Conservation (phyloP, 2,797 vertebrate genomes). For the Channa striata region DNA sequence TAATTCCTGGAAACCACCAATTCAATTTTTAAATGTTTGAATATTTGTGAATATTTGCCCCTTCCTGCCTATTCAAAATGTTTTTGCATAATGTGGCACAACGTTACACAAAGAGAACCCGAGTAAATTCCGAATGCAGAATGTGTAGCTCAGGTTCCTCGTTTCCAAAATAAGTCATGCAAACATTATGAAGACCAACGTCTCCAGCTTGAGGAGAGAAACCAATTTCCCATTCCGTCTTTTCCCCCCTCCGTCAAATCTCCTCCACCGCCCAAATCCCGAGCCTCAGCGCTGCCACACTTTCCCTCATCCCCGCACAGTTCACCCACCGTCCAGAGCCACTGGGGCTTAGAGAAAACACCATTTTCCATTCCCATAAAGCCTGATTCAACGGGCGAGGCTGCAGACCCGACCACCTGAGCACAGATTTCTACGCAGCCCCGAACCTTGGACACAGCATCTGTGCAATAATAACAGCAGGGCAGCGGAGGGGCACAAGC, state of each 20-base stretch:
- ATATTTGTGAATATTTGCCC: too few relatives aligned
- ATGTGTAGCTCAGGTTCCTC: neutral
- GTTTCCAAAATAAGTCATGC: conserved; percentile 20
- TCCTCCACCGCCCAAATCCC: neutral
- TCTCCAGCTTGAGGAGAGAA: conserved; percentile 13
- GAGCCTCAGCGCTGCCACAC: conserved; percentile 2
- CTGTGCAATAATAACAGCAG: conserved; percentile 33
- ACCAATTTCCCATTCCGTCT: conserved; percentile 1
- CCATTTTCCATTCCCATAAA: conserved; percentile 39
- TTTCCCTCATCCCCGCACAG: conserved; percentile 9
- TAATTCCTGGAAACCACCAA: too few relatives aligned
- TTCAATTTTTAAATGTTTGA: too few relatives aligned
- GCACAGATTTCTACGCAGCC: conserved; percentile 40
- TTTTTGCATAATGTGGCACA: too few relatives aligned
- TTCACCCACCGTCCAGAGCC: conserved; percentile 31
- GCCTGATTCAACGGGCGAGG: conserved; percentile 33
- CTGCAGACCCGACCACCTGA: conserved; percentile 39
- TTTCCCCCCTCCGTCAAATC: neutral
- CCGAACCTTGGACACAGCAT: conserved; percentile 32
- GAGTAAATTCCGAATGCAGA: too few relatives aligned
- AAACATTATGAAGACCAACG: conserved; percentile 35
- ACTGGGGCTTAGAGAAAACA: conserved; percentile 33
- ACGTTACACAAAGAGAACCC: too few relatives aligned
- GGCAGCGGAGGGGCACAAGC: conserved; percentile 18
- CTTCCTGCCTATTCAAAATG: too few relatives aligned